Evolutionary conservation across 2,113 vertebrate species (phyloP).

Genomic region (Rhabdomys dilectus): DNA sequence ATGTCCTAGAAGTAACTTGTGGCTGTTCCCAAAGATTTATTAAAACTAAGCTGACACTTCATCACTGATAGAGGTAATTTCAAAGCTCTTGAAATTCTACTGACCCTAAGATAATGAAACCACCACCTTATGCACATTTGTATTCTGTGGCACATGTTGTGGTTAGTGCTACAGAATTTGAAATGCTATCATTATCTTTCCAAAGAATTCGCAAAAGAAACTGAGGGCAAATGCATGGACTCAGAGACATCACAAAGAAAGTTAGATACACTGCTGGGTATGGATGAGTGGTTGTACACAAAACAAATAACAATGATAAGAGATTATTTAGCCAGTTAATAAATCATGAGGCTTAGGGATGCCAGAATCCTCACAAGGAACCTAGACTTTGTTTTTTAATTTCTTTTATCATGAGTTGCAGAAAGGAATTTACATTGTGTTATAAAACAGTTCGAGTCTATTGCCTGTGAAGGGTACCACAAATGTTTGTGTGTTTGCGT

Average conservation of each 20-base stretch:
- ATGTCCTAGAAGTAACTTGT: slow-evolving; percentile 88
- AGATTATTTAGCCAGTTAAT: slow-evolving; percentile 83
- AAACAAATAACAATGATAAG: slow-evolving; percentile 82
- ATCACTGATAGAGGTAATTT: slow-evolving; percentile 89
- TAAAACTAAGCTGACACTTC: slow-evolving; percentile 89
- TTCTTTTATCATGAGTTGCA: slow-evolving; percentile 80
- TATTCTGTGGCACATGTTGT: slow-evolving; percentile 82
- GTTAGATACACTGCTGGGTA: slow-evolving; percentile 70
- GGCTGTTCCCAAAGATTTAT: slow-evolving; percentile 88
- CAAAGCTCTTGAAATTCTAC: slow-evolving; percentile 88
- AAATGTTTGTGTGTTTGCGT: slow-evolving; percentile 50
- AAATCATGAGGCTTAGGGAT: slow-evolving; percentile 79
- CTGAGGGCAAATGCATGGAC: slow-evolving; percentile 82
- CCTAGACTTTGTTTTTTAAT: background rate
- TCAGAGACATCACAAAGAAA: slow-evolving; percentile 76
- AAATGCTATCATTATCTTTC: slow-evolving; percentile 86
- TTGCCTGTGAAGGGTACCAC: slow-evolving; percentile 79
- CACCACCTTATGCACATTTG: slow-evolving; percentile 85
- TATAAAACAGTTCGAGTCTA: slow-evolving; percentile 85
- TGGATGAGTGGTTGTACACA: slow-evolving; percentile 61
- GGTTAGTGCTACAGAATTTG: slow-evolving; percentile 85
- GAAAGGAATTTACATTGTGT: slow-evolving; percentile 83
- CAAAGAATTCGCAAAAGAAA: slow-evolving; percentile 84
- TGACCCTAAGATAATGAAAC: slow-evolving; percentile 91
- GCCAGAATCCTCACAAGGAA: slow-evolving; percentile 69